Base-by-base conservation (phyloP, 2,797 vertebrate species). In the Cynodonichthys magdalenae region DNA sequence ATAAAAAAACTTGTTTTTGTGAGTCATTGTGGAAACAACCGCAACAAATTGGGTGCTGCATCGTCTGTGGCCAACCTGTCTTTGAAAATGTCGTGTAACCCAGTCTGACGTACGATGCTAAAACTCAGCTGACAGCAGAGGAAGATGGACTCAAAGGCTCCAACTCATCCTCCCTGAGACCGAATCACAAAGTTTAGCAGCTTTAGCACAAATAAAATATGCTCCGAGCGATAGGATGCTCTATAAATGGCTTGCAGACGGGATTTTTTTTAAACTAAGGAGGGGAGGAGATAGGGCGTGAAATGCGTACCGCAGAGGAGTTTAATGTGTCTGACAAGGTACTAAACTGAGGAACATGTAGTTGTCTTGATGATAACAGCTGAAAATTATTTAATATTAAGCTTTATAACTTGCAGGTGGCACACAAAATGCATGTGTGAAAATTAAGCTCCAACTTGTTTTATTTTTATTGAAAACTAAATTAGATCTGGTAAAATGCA, bases 141-240 rank as follows among this genome's bases (percentile, higher is more conserved):
- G 53, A 20, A 67, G 59, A 66, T 50, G 48, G 53, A 51, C 65
- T 63, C 46, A 58, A 66, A 58, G 69, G 64, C 69, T 66, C 47
- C 56, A 76, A 63, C 77, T 85, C 69, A 82, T 81, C 77, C 15
- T 11, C 61, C 24, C 53, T 63, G 71, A 79, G 59, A 53, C 67
- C 64, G 67, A 80, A 82, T 75, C 69, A 72, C 66, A 64, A 80
- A 75, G 77, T 80, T 76, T 66, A 81, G 68, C 53, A 39, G 83
- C 78, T 85, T 83, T 80, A 70, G 65, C 59, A 66, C 66, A 61
- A 85, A 64, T 73, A 66, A 77, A 78, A 81, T 69, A 79, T 42
- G 67, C 63, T 76, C 59, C 64, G 63, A 80, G 49, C 79, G 63
- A 88, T 75, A 28, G 54, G 63, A 58, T 74, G 79, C 60, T 42